phyloP scores from a whole-genome alignment of 2,113 vertebrate genomes.

The Syngnathus floridae region DNA sequence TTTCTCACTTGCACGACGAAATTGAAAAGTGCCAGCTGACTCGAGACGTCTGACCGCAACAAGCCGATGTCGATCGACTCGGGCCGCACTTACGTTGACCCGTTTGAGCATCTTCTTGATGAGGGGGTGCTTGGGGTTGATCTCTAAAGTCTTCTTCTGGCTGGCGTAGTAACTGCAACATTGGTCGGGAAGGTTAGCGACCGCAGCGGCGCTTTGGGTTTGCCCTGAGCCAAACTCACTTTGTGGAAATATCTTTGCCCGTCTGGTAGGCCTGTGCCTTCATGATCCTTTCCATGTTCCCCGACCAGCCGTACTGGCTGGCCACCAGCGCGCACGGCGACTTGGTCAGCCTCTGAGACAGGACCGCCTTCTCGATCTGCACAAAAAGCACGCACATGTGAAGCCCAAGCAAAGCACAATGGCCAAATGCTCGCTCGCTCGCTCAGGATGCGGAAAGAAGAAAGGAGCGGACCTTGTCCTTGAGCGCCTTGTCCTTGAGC shows the following conservation, averaged over 20 bases:
- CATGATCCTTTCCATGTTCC: constrained; percentile 99
- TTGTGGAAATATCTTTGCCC: constrained; percentile 98
- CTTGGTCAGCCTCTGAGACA: constrained; percentile 89
- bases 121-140: constrained; percentile 94
- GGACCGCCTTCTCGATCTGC: constrained; percentile 93
- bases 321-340: constrained; percentile 94
- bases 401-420: too few species aligned
- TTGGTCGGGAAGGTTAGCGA: neutral
- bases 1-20: too few species aligned
- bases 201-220: neutral
- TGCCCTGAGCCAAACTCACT: constrained; percentile 65
- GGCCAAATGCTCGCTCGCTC: too few species aligned
- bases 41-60: too few species aligned
- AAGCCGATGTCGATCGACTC: neutral
- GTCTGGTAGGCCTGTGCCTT: constrained; percentile 98
- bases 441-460: too few species aligned
- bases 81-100: constrained; percentile 74
- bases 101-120: constrained; percentile 91
- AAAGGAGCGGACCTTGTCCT: constrained; percentile 80
- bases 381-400: too few species aligned
- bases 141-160: constrained; percentile 97
- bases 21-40: too few species aligned
- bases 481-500: constrained; percentile 94
- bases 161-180: constrained; percentile 87
- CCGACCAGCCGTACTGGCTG: constrained; percentile 98